Evolutionary conservation across 2,888 invertebrate genomes (phyloP), one percentile per base, ranked within the genome.

Genomic region (Callyntrura guangdongensis): DNA sequence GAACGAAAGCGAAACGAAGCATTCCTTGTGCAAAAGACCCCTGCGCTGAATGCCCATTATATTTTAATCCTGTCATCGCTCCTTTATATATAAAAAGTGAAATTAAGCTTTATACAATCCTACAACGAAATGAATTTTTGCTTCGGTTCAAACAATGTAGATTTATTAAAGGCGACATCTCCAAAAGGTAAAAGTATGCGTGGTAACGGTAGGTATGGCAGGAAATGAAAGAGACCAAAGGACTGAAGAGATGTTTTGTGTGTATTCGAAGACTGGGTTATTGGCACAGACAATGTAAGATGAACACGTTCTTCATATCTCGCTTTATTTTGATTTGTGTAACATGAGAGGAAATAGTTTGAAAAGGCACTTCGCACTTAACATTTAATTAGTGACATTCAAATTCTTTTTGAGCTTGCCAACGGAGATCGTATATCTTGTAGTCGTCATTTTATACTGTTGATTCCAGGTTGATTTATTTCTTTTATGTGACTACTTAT

Each of bases 331-430:
- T 9, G 5, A 56, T 11, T 17, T 74, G 11, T 0, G 47, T 27
- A 72, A 27, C 45, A 47, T 20, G 72, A 74, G 72, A 74, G 47
- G 47, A 14, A 53, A n/a, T n/a, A n/a, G n/a, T n/a, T n/a, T n/a
- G n/a, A 17, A 2, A 4, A 72, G 20, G 17, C 36, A 72, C 36
- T n/a, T 12, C 6, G 36, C 17, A 17, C 20, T 74, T 74, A 17
- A 17, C 72, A 47, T 47, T 47, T 74, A 74, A 74, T 74, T 74
- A 74, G 47, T 74, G 72, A 74, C 20, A 74, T 74, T 74, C 47
- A 74, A 74, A 74, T 47, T 17, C 72, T 49, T 74, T 47, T 20
- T 36, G 36, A 36, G 6, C 36, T 36, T 36, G 36, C 36, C 2
- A 36, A 53, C 11, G 2, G 8, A 53, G 2, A 53, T n/a, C n/a